Evolutionary conservation across 1,140 invertebrate species (phyloP).

Genomic region (Phthorimaea operculella): DNA sequence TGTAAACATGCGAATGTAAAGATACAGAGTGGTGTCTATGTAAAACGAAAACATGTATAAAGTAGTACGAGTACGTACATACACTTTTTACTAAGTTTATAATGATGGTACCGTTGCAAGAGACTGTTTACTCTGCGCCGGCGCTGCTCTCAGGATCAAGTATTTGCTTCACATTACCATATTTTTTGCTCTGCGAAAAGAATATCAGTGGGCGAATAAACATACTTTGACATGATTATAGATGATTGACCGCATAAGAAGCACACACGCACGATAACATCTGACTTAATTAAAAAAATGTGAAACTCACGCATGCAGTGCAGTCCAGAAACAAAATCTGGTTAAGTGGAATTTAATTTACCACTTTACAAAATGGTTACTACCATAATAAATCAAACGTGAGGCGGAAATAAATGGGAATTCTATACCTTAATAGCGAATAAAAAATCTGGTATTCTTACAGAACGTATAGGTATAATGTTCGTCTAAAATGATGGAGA

Average conservation of each 20-base stretch:
- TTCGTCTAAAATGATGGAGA: too few relatives aligned
- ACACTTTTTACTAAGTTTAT: slow-evolving; percentile 30
- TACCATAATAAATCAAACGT: too few relatives aligned
- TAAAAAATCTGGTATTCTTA: too few relatives aligned
- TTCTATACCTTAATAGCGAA: too few relatives aligned
- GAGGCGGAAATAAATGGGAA: too few relatives aligned
- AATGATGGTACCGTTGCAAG: slow-evolving; percentile 20
- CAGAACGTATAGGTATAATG: too few relatives aligned
- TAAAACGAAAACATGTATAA: not conserved
- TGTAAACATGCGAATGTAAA: slow-evolving; percentile 1
- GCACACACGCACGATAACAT: slow-evolving; percentile 1
- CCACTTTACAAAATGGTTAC: too few relatives aligned
- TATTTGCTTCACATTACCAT: slow-evolving; percentile 29
- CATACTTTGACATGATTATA: slow-evolving; percentile 12
- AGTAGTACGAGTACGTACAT: slow-evolving; percentile 10
- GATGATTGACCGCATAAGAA: slow-evolving; percentile 4
- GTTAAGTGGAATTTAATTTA: too few relatives aligned
- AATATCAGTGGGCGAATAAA: slow-evolving; percentile 18
- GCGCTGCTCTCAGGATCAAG: slow-evolving; percentile 21
- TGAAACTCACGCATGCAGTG: too few relatives aligned
- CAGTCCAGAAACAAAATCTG: too few relatives aligned
- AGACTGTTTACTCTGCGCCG: slow-evolving; percentile 27
- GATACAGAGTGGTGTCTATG: not conserved
- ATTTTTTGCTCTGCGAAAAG: slow-evolving; percentile 25
- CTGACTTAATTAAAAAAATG: not conserved